Evolutionary conservation across 2,888 invertebrate genomes (phyloP).

Genomic region (Pinctada fucata): DNA sequence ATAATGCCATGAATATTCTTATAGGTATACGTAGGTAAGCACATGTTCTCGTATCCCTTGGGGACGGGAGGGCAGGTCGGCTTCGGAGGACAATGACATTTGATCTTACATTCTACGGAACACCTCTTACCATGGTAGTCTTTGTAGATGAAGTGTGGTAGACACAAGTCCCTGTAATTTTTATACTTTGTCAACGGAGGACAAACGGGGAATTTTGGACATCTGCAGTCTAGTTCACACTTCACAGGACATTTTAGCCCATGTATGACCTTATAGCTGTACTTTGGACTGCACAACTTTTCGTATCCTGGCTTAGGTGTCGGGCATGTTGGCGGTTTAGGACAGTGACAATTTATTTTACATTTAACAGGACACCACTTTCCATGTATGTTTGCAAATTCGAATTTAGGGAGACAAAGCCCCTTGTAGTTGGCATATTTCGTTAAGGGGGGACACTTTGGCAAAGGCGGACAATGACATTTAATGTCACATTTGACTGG

Average conservation of each 20-base stretch:
- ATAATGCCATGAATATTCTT: slow-evolving; percentile 1
- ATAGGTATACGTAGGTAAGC: neutral
- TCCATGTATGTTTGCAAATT: slow-evolving; percentile 1
- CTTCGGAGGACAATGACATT: slow-evolving; percentile 6
- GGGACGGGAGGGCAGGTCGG: slow-evolving; percentile 1
- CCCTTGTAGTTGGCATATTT: neutral
- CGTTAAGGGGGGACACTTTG: slow-evolving; percentile 3
- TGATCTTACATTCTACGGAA: neutral
- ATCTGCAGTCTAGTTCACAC: slow-evolving; percentile 7
- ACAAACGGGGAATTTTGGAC: neutral
- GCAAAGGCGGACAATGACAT: slow-evolving; percentile 3
- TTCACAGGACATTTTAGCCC: slow-evolving; percentile 1
- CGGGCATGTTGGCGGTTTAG: neutral
- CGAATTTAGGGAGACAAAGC: neutral
- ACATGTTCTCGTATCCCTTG: slow-evolving; percentile 9
- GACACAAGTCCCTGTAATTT: neutral
- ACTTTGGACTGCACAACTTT: slow-evolving; percentile 4
- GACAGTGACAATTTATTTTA: slow-evolving; percentile 10
- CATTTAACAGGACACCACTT: slow-evolving; percentile 10
- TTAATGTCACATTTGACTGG: slow-evolving; percentile 15
- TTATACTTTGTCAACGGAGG: neutral
- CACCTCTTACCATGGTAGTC: slow-evolving; percentile 1
- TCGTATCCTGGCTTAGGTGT: neutral
- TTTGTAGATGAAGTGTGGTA: neutral
- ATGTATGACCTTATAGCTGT: neutral